Percentiles rank a stretch among this genome's conserved stretches.
Conservation (phyloP, 1,140 invertebrate species). For the Phocides pigmalion region DNA sequence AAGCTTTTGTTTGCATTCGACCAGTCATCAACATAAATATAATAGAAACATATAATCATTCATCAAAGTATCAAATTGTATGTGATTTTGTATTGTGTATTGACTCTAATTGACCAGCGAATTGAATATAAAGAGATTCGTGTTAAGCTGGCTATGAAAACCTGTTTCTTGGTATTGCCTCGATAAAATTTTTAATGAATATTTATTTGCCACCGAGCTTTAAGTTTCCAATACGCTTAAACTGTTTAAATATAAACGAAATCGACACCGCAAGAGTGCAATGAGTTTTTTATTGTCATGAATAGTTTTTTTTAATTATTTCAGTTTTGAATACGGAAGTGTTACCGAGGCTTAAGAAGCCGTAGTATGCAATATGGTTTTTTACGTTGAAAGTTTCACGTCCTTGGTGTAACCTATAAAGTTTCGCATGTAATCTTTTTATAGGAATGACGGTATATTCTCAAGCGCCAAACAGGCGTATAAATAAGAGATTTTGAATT, state of each 20-base stretch:
- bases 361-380: constrained; percentile 33
- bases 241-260: constrained; percentile 6
- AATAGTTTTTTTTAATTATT: constrained; percentile 10
- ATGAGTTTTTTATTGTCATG: constrained; percentile 18
- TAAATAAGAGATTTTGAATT: no score
- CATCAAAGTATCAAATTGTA: constrained; percentile 1
- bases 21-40: constrained; percentile 40
- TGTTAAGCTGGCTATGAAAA: constrained; percentile 25
- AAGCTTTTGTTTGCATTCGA: constrained; percentile 36
- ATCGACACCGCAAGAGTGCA: constrained; percentile 11
- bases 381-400: constrained; percentile 38
- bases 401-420: constrained; percentile 37
- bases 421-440: constrained; percentile 18
- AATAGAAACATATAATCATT: constrained; percentile 15
- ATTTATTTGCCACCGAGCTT: constrained; percentile 24
- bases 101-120: constrained; percentile 41
- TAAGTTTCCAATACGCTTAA: not conserved
- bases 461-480: no score
- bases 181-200: constrained; percentile 16
- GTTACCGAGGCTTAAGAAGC: constrained; percentile 35
- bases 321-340: constrained; percentile 36
- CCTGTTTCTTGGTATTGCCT: constrained; percentile 6
- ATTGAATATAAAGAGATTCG: constrained; percentile 40
- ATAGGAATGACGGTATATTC: no score
- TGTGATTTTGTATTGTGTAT: constrained; percentile 24